Percentiles rank a stretch among this genome's conserved stretches.
phyloP scores from a whole-genome alignment of 2,888 invertebrate species.

The Hyles lineata region DNA sequence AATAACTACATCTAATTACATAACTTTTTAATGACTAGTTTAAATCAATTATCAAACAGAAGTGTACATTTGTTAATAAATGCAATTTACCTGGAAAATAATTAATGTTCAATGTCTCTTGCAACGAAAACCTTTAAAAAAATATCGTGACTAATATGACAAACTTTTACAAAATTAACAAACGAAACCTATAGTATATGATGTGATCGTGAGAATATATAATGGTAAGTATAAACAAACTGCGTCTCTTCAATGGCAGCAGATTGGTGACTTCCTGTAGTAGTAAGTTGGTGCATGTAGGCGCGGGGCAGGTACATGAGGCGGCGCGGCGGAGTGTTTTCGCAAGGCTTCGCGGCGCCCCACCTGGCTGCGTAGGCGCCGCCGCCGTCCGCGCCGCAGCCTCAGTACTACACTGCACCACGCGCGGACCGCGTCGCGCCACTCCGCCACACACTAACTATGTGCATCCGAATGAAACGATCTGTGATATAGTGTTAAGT shows the following conservation, averaged over 20 bases:
- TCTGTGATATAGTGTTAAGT: slow-evolving; percentile 82
- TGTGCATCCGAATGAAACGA: slow-evolving; percentile 73
- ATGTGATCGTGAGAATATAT: not conserved
- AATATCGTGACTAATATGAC: not conserved
- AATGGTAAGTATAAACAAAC: not conserved
- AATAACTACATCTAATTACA: too few species aligned
- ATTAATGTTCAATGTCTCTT: not conserved
- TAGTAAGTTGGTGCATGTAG: slow-evolving; percentile 20
- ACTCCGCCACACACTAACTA: slow-evolving; percentile 53
- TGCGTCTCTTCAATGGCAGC: not conserved
- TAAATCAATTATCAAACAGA: too few species aligned
- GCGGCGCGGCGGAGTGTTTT: slow-evolving; percentile 61
- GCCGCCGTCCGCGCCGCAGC: slow-evolving; percentile 57
- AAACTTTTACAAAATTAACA: not conserved
- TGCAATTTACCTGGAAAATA: not conserved
- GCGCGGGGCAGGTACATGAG: slow-evolving; percentile 46
- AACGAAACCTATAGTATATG: not conserved
- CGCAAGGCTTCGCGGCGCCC: slow-evolving; percentile 80
- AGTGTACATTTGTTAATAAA: too few species aligned
- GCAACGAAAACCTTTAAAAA: not conserved
- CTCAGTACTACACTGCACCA: slow-evolving; percentile 65
- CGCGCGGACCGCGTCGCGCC: slow-evolving; percentile 63
- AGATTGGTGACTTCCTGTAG: slow-evolving; percentile 22
- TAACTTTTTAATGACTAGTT: too few species aligned
- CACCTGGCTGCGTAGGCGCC: slow-evolving; percentile 72